phyloP scores from a whole-genome alignment of 2,113 vertebrate species.

The Sebastes schlegelii region DNA sequence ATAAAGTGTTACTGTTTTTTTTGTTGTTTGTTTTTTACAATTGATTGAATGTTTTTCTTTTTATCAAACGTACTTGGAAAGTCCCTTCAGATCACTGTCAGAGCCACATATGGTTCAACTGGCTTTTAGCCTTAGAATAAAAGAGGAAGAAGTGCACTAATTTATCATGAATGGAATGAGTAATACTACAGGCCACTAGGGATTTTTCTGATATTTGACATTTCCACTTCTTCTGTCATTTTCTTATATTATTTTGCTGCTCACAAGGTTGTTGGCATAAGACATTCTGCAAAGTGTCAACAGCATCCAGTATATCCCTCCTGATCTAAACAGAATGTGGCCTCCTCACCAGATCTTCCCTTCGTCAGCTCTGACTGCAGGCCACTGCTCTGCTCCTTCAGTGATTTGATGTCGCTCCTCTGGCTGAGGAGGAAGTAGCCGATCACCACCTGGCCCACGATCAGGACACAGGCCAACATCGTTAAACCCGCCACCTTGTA shows the following conservation, averaged over 20 bases:
- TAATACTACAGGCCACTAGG: not conserved
- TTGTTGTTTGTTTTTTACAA: no score
- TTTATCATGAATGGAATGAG: not conserved
- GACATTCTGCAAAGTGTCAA: not conserved
- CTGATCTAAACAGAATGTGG: not conserved
- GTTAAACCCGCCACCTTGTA: slow-evolving; percentile 78
- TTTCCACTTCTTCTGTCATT: not conserved
- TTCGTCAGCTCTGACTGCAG: slow-evolving; percentile 46
- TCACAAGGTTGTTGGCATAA: not conserved
- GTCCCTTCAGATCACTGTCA: not conserved
- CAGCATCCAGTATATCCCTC: not conserved
- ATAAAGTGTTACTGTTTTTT: no score
- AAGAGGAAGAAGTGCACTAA: not conserved
- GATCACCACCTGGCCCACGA: slow-evolving; percentile 74
- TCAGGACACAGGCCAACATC: slow-evolving; percentile 77
- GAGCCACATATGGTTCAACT: not conserved
- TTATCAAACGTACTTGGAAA: not conserved
- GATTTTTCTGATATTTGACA: not conserved
- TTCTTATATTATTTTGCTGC: not conserved
- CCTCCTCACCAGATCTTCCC: slow-evolving; percentile 56
- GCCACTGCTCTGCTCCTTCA: slow-evolving; percentile 59
- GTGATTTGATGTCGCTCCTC: slow-evolving; percentile 65
- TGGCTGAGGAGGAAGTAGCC: slow-evolving; percentile 79
- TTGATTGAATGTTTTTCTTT: not conserved
- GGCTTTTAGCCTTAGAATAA: not conserved